Conservation (phyloP, 2,888 invertebrate genomes). For the Lobophora halterata region DNA sequence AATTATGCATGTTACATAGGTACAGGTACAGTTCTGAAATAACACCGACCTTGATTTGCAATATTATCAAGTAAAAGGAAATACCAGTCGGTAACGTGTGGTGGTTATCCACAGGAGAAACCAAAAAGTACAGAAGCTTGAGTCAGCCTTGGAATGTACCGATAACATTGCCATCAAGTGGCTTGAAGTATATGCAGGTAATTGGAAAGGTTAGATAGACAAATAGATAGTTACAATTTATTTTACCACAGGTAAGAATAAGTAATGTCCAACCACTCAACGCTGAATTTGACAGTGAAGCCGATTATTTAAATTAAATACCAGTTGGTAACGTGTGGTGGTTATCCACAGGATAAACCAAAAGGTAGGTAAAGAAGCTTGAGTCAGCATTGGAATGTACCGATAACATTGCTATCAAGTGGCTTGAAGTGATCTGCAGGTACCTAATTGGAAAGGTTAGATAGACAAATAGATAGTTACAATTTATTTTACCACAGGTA, state of each 20-base stretch:
- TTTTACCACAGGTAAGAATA: too few relatives aligned
- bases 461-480: too few relatives aligned
- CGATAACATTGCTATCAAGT: constrained; percentile 37
- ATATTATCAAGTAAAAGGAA: constrained; percentile 52
- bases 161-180: constrained; percentile 37
- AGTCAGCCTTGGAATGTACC: constrained; percentile 45
- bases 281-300: too few relatives aligned
- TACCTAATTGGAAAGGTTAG: too few relatives aligned
- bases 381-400: constrained; percentile 46
- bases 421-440: constrained; percentile 2
- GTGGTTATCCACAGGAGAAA: constrained; percentile 38
- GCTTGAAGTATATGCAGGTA: constrained; percentile 3
- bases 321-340: constrained; percentile 31
- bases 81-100: constrained; percentile 40
- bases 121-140: constrained; percentile 40
- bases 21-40: too few relatives aligned
- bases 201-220: too few relatives aligned
- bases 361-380: constrained; percentile 41
- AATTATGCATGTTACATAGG: too few relatives aligned
- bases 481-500: too few relatives aligned
- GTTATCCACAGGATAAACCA: constrained; percentile 39
- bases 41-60: constrained; percentile 50
- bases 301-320: constrained; percentile 61
- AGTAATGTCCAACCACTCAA: too few relatives aligned
- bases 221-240: too few relatives aligned